Conservation (phyloP, 2,888 invertebrate genomes). For the Sminthurinus aureus region DNA sequence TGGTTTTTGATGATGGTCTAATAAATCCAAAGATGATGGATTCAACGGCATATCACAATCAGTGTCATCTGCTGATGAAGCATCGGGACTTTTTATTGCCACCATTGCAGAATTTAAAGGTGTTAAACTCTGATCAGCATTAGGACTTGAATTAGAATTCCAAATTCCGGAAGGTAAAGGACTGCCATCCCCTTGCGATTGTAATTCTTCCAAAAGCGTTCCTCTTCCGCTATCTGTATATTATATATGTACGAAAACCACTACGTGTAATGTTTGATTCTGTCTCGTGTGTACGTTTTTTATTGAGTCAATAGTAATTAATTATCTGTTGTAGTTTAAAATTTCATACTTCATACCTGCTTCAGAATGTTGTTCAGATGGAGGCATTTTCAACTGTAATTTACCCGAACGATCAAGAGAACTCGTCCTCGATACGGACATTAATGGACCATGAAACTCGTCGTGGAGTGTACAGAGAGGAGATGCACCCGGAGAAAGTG, state of each 20-base stretch:
- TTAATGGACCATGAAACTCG: background rate
- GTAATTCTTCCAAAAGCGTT: conserved; percentile 55
- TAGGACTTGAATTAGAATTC: conserved; percentile 22
- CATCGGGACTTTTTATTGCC: background rate
- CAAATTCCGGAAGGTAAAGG: conserved; percentile 56
- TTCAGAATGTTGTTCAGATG: background rate
- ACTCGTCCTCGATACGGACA: conserved; percentile 4
- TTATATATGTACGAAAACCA: background rate
- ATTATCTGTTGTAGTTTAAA: background rate
- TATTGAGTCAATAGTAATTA: background rate
- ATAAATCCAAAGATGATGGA: conserved; percentile 20
- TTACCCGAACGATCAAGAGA: conserved; percentile 17
- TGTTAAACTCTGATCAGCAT: too few relatives aligned
- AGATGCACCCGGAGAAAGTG: conserved; percentile 11
- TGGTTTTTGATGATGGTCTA: background rate
- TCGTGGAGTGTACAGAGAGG: conserved; percentile 24
- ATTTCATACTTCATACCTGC: background rate
- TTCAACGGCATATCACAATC: conserved; percentile 2
- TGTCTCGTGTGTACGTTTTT: background rate
- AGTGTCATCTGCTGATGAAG: conserved; percentile 1
- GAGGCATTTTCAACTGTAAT: background rate
- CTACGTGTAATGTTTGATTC: background rate
- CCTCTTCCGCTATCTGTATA: conserved; percentile 53
- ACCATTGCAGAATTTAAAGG: background rate
- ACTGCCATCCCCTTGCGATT: conserved; percentile 54